Conservation (phyloP, 2,113 vertebrate genomes). For the Leucoraja erinaceus region DNA sequence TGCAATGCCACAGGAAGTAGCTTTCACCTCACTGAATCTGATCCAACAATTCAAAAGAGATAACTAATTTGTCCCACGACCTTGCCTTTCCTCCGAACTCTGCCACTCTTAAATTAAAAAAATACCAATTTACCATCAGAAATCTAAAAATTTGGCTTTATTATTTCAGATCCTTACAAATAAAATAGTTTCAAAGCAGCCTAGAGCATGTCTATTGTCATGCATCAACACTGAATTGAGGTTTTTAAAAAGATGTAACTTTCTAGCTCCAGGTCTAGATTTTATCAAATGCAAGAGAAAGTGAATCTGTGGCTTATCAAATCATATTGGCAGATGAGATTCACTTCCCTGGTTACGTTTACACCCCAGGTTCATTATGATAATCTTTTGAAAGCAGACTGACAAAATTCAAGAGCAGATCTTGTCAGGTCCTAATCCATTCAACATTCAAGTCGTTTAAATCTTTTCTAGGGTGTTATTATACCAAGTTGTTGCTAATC, state of each 20-base stretch:
- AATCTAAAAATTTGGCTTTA: not conserved
- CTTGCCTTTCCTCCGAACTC: not conserved
- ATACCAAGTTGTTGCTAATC: not conserved
- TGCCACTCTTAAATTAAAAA: not conserved
- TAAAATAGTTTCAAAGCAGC: not conserved
- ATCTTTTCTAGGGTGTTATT: not conserved
- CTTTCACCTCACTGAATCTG: not conserved
- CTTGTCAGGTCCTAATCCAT: not conserved
- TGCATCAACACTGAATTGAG: not conserved
- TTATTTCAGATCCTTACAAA: not conserved
- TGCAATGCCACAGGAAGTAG: not conserved
- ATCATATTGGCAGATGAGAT: not conserved
- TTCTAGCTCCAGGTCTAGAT: not conserved
- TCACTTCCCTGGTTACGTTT: not conserved
- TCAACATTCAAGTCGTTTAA: not conserved
- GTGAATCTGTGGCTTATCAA: not conserved
- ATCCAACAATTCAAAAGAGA: not conserved
- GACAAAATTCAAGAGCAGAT: not conserved
- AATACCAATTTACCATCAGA: not conserved
- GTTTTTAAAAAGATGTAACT: no score
- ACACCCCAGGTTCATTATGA: not conserved
- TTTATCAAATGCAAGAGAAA: not conserved
- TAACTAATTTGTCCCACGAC: not conserved
- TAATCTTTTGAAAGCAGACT: not conserved
- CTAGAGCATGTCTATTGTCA: not conserved